phyloP scores from a whole-genome alignment of 2,113 vertebrate species.

The Dascyllus trimaculatus region DNA sequence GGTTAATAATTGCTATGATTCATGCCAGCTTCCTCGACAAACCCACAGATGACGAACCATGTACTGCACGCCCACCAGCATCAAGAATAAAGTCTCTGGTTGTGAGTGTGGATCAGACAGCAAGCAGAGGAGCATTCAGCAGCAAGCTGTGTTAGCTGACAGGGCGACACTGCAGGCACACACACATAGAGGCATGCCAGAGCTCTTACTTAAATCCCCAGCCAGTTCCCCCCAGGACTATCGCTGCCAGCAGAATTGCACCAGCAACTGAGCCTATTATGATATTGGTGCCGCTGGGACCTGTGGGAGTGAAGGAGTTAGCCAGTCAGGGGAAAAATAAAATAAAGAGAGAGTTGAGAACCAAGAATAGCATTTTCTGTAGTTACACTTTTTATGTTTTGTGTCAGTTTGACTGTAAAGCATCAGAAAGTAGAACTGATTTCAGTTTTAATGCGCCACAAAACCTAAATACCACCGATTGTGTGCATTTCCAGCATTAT shows the following conservation, averaged over 20 bases:
- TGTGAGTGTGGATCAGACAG: conserved; percentile 35
- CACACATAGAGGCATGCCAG: conserved; percentile 65
- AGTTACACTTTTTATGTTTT: background rate
- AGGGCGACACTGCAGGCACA: conserved; percentile 55
- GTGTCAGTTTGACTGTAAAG: background rate
- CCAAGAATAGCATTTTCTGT: background rate
- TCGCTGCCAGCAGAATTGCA: conserved; percentile 95
- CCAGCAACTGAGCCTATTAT: conserved; percentile 98
- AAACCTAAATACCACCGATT: too few species aligned
- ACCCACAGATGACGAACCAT: background rate
- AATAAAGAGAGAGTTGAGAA: background rate
- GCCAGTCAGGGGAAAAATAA: conserved; percentile 1
- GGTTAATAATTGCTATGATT: background rate
- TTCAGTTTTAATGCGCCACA: too few species aligned
- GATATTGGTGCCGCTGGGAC: conserved; percentile 99
- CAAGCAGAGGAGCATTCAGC: conserved; percentile 47
- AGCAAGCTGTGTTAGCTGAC: conserved; percentile 43
- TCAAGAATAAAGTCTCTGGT: conserved; percentile 23
- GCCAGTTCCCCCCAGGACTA: conserved; percentile 97
- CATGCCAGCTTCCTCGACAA: background rate
- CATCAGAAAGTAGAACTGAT: too few species aligned
- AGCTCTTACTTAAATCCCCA: conserved; percentile 99
- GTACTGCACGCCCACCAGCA: background rate
- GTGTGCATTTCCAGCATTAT: too few species aligned
- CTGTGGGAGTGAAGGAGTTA: conserved; percentile 80